Percentiles rank a stretch among this genome's conserved stretches.
These are phyloP conservation scores for Stratiomys singularior DNA, from an alignment of 2,888 invertebrate species.

Conservation along the genomic window DNA sequence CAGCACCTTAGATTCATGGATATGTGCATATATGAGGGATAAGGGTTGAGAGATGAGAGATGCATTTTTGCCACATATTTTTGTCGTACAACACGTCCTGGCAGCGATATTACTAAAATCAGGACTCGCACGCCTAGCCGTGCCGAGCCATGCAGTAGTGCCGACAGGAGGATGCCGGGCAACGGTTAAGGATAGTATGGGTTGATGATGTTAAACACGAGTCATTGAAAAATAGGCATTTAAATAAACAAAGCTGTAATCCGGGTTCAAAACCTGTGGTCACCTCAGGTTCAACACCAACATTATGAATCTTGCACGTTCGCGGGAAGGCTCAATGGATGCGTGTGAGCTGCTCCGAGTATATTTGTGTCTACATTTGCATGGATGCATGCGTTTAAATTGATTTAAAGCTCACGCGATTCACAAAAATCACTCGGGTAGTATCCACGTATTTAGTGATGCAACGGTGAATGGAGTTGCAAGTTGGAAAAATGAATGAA, in stretches of 20 bases:
- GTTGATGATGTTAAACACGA: neutral
- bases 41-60: neutral
- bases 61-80: constrained; percentile 21
- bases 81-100: neutral
- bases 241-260: constrained; percentile 28
- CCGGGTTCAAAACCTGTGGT: constrained; percentile 21
- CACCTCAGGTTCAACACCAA: neutral
- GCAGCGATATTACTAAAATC: neutral
- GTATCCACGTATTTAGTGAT: too few species aligned
- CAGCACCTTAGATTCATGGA: neutral
- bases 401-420: too few species aligned
- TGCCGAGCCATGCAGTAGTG: too few species aligned
- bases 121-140: neutral
- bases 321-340: neutral
- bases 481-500: too few species aligned
- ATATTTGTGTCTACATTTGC: neutral
- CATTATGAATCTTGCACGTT: neutral
- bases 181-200: neutral
- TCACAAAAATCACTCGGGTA: too few species aligned
- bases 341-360: neutral
- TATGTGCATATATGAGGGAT: neutral
- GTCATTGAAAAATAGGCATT: neutral
- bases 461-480: too few species aligned
- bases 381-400: too few species aligned
- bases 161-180: neutral